Percentiles rank a stretch among this genome's conserved stretches.
Evolutionary conservation across 1,140 invertebrate species (phyloP).

Genomic region (Lepidurus packardi): DNA sequence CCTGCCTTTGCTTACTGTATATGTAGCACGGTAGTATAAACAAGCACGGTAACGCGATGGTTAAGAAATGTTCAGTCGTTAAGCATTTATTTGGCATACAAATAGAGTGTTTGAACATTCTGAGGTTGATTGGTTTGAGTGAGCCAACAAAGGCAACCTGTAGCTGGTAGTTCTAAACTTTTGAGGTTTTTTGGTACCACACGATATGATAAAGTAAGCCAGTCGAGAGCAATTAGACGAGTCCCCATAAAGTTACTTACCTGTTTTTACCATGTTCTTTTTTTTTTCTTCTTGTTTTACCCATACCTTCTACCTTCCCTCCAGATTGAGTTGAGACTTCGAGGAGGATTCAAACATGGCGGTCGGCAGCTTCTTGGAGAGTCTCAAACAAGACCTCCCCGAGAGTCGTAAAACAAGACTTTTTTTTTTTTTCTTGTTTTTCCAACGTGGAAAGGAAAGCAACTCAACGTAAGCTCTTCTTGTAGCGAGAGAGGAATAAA

Average conservation of each 20-base stretch:
- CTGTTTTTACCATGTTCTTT: not conserved
- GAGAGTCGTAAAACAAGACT: conserved; percentile 15
- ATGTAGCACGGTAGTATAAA: not conserved
- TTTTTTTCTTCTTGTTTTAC: not conserved
- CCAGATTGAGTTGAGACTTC: not conserved
- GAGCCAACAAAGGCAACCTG: too few species aligned
- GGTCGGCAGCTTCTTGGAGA: not conserved
- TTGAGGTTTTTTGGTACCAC: not conserved
- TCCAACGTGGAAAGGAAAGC: not conserved
- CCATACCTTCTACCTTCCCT: too few species aligned
- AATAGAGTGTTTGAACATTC: not conserved
- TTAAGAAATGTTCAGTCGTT: too few species aligned
- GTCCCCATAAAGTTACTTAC: conserved; percentile 15
- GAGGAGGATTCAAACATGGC: conserved; percentile 7
- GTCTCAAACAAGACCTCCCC: not conserved
- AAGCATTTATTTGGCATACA: conserved; percentile 11
- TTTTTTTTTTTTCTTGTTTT: not conserved
- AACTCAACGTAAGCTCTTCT: not conserved
- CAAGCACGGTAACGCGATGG: not conserved
- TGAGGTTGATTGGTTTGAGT: not conserved
- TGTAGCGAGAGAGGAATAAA: not conserved
- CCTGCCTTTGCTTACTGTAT: not conserved
- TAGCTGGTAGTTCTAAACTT: too few species aligned
- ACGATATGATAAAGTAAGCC: conserved; percentile 10
- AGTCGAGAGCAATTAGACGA: conserved; percentile 19